Conservation (phyloP, 2,113 vertebrate genomes). For the pig (Sus scrofa) region DNA sequence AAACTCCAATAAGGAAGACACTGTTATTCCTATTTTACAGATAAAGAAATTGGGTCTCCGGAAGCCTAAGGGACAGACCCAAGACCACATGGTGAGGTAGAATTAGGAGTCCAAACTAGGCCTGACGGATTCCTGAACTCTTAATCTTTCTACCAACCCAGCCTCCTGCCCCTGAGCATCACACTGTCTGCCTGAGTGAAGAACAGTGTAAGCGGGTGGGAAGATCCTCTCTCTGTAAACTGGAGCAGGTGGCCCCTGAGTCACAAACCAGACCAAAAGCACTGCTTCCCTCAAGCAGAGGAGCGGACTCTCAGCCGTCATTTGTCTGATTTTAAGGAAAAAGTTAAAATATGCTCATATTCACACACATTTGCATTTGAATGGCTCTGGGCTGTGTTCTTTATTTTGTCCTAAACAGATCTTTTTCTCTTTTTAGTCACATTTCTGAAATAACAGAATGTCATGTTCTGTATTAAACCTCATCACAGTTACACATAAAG, state of each 20-base stretch:
- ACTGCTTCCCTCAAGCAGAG: not conserved
- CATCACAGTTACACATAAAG: constrained; percentile 33
- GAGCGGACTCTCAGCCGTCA: not conserved
- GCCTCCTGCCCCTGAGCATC: not conserved
- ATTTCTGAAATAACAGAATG: constrained; percentile 60
- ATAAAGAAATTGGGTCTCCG: not conserved
- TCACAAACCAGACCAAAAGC: not conserved
- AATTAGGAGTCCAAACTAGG: not conserved
- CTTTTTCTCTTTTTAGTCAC: constrained; percentile 38
- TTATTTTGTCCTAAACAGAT: constrained; percentile 33
- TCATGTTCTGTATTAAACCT: constrained; percentile 36
- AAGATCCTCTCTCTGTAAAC: not conserved
- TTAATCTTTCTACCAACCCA: not conserved
- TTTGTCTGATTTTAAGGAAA: not conserved
- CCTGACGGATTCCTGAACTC: not conserved
- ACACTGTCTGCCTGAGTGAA: not conserved
- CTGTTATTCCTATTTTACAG: not conserved
- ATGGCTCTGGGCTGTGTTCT: not conserved
- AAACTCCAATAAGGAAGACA: not conserved
- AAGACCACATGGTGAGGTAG: not conserved
- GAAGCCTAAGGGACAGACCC: not conserved
- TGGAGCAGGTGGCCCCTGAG: not conserved
- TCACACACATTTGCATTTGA: not conserved
- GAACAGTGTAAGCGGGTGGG: not conserved
- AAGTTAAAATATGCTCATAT: not conserved